Evolutionary conservation across 2,888 invertebrate genomes (phyloP).

Genomic region (Lithophane semibrunnea): DNA sequence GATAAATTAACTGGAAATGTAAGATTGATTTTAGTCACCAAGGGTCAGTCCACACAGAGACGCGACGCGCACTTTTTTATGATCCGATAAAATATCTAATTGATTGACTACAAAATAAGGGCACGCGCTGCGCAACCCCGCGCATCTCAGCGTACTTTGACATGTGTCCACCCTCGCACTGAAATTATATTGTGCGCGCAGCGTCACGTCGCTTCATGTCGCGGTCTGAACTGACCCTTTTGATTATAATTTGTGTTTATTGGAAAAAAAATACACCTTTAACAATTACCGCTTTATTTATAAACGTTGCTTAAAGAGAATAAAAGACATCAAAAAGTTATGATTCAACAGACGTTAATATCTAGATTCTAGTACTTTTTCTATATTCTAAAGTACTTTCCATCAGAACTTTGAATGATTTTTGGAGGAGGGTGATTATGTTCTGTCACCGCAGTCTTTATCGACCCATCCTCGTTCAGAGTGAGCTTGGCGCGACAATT

Average conservation of each 20-base stretch:
- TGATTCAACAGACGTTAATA: neutral
- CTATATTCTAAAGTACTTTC: constrained; percentile 27
- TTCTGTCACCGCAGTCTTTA: constrained; percentile 49
- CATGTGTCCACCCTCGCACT: too few relatives aligned
- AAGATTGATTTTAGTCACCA: neutral
- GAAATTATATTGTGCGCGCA: too few relatives aligned
- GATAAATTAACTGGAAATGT: neutral
- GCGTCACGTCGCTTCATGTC: too few relatives aligned
- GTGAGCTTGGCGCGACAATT: constrained; percentile 67
- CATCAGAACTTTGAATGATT: constrained; percentile 29
- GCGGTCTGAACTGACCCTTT: too few relatives aligned
- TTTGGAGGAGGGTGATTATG: constrained; percentile 70
- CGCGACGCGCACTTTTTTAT: too few relatives aligned
- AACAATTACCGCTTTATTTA: neutral
- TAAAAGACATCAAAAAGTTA: neutral
- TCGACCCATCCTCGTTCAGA: constrained; percentile 57
- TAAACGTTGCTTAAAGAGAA: neutral
- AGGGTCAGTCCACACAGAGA: too few relatives aligned
- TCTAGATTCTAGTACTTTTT: neutral
- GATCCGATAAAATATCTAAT: too few relatives aligned
- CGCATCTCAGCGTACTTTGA: too few relatives aligned
- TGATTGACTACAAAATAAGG: too few relatives aligned
- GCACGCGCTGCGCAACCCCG: too few relatives aligned
- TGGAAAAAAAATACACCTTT: neutral
- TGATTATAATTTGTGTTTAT: too few relatives aligned